Evolutionary conservation across 2,113 vertebrate genomes (phyloP).

Genomic region (human (Homo sapiens)): DNA sequence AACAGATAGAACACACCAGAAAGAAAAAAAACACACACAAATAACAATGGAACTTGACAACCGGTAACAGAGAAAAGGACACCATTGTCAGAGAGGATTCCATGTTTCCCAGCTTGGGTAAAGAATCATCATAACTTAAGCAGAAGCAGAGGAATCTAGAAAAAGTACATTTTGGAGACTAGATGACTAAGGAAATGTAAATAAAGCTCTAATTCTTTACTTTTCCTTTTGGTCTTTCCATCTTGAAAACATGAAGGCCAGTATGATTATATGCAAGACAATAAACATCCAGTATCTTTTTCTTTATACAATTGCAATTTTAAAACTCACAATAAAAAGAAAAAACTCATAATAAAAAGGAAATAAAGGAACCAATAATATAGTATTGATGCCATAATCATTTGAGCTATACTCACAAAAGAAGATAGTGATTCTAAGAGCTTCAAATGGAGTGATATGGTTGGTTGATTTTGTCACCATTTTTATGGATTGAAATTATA

Average conservation of each 20-base stretch:
- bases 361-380: neutral
- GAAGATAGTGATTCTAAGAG: neutral
- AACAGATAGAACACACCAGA: neutral
- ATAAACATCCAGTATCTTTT: neutral
- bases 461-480: neutral
- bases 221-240: neutral
- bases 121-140: neutral
- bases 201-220: neutral
- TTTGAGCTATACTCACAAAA: neutral
- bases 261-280: neutral
- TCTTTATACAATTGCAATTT: neutral
- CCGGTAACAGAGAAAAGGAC: neutral
- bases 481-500: neutral
- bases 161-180: neutral
- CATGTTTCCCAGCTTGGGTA: neutral
- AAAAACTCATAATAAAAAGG: neutral
- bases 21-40: neutral
- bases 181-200: neutral
- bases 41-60: neutral
- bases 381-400: neutral
- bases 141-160: neutral
- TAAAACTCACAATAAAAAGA: neutral
- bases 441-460: neutral
- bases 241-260: neutral
- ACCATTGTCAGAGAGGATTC: neutral